These are phyloP conservation scores for Drosophila sp. DNA, from an alignment of 1,140 invertebrate genomes.

Conservation along the genomic window DNA sequence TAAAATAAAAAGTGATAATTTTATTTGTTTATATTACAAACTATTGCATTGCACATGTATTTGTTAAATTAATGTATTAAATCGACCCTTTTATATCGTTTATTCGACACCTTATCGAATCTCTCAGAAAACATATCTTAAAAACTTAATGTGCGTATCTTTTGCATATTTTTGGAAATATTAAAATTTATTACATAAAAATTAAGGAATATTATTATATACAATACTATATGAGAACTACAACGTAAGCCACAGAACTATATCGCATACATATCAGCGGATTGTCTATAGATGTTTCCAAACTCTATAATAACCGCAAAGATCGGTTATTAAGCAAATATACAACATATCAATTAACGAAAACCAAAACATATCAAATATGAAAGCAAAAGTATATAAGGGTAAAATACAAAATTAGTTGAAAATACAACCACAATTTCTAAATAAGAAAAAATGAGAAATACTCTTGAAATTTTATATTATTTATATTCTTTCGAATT, in stretches of 20 bases:
- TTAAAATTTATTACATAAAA: conserved; percentile 56
- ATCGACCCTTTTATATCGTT: conserved; percentile 44
- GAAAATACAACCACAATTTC: conserved; percentile 16
- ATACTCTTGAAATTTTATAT: conserved; percentile 9
- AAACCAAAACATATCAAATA: conserved; percentile 73
- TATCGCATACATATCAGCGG: conserved; percentile 78
- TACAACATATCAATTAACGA: conserved; percentile 76
- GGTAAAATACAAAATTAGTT: conserved; percentile 21
- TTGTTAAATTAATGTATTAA: conserved; percentile 24
- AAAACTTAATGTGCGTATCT: conserved; percentile 49
- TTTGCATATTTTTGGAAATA: conserved; percentile 71
- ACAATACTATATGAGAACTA: conserved; percentile 33
- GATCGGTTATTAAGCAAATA: conserved; percentile 50
- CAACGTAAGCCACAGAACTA: conserved; percentile 64
- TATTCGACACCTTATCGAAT: conserved; percentile 34
- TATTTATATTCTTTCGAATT: conserved; percentile 8
- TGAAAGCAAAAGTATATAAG: conserved; percentile 41
- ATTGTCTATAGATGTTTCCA: conserved; percentile 38
- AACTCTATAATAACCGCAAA: conserved; percentile 34
- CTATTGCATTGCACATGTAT: conserved; percentile 39
- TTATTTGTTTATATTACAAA: conserved; percentile 44
- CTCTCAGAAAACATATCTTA: conserved; percentile 22
- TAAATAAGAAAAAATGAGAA: conserved; percentile 5
- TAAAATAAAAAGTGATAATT: conserved; percentile 72
- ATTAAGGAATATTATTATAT: conserved; percentile 36